Base-by-base conservation (phyloP, 1,140 invertebrate genomes). In the Drosophila willistoni region DNA sequence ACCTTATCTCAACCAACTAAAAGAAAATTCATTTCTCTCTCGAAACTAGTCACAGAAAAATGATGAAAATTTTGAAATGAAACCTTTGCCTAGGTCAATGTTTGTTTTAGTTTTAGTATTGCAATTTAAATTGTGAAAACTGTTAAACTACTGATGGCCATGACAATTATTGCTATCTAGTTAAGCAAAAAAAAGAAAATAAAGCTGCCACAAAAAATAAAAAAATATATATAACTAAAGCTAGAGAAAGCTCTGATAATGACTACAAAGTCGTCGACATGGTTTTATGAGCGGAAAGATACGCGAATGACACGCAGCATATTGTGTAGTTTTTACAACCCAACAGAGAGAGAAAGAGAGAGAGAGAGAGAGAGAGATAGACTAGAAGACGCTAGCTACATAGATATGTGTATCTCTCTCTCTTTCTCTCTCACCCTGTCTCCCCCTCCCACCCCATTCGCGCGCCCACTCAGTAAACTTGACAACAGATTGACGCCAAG, bases 181-280 rank as follows among this genome's bases (percentile, higher is more conserved):
- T 9, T 22, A 9, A 22, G 44, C 9, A 47, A 47, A 22, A 47
- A 22, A 51, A 51, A 22, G 10, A 22, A 22, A 51, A 51, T 22
- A 22, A 51, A 22, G 19, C 17, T 51, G 17, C 12, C 7, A 51
- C 14, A 51, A 17, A 47, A 17, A 47, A 44, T 2, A 44, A 17
- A 44, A 44, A 14, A 25, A 22, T 22, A 44, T 14, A 17, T 6
- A 7, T 17, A 47, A 51, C 9, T 22, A 19, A 51, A 51, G 17
- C 44, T 51, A 44, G 64, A 14, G 29, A 62, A 69, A 71, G 67
- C 64, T 73, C 72, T 75, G 65, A 87, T 87, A 87, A 87, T 82
- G 71, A 81, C 74, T 71, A 79, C 68, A 87, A 72, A 79, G 77
- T 78, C 68, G 61, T 78, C 68, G 61, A 57, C 33, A 29, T 62